Base-by-base conservation (phyloP, 2,113 vertebrate species). In the Chiloscyllium plagiosum region DNA sequence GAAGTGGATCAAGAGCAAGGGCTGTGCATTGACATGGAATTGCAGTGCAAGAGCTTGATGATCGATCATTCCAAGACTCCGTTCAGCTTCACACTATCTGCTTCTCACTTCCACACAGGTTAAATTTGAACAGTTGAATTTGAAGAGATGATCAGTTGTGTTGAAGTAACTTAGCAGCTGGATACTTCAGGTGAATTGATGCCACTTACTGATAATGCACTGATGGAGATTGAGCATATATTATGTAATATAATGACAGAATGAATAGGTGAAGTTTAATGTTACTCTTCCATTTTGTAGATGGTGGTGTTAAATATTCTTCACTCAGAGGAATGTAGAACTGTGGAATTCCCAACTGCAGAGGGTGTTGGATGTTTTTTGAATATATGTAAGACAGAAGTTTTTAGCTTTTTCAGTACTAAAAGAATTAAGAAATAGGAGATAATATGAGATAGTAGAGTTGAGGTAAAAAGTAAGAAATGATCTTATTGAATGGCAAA, bases 11-110 rank as follows among this genome's bases (percentile, higher is more conserved):
- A 97, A 96, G 96, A 97, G 97, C 96, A 97, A 97, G 97, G 97
- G 97, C 98, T 97, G 97, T 96, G 96, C 97, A 96, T 97, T 98
- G 98, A 98, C 98, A 98, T 97, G 97, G 98, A 98, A 97, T 97
- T 97, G 98, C 98, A 97, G 98, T 97, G 97, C 97, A 98, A 97
- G 97, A 97, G 97, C 97, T 98, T 98, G 97, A 98, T 97, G 98
- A 98, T 98, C 98, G 98, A 98, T 98, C 98, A 98, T 97, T 97
- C 96, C 96, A 96, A 97, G 97, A 97, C 97, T 97, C 97, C 97
- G 97, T 97, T 98, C 97, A 3, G 65, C 37, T 69, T 70, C 66
- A 47, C 37, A 47, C 13, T 17, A 22, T 19, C 65, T 69, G 15
- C n/a, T 47, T 70, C 37, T 94, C 22, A 70, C 92, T 94, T 17